A percentile compares a stretch with the other conserved stretches of the same genome.
phyloP scores from a whole-genome alignment of 2,888 invertebrate genomes.

The Acanthoscelides obtectus region DNA sequence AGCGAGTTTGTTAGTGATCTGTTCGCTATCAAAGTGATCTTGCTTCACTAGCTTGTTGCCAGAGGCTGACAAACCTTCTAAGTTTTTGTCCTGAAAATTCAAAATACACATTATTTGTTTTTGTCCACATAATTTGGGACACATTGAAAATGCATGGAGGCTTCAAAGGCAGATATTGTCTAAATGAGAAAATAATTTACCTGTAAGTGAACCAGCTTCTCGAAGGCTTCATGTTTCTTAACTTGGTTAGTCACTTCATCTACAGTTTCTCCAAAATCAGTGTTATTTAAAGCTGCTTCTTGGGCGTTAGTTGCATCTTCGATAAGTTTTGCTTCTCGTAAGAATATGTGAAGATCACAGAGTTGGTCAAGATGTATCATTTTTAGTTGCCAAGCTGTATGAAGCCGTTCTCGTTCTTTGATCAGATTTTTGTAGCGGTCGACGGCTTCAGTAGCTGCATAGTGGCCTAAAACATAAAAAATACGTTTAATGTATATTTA shows the following conservation, averaged over 20 bases:
- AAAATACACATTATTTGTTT: not conserved
- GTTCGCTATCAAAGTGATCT: constrained; percentile 84
- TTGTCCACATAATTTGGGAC: too few relatives aligned
- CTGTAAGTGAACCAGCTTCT: constrained; percentile 73
- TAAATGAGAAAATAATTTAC: not conserved
- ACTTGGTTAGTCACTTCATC: constrained; percentile 87
- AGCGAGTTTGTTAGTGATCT: constrained; percentile 69
- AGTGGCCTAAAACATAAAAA: constrained; percentile 55
- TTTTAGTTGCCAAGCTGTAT: constrained; percentile 82
- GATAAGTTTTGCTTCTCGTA: constrained; percentile 88
- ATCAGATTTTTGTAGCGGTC: constrained; percentile 73
- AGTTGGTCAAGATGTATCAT: constrained; percentile 86
- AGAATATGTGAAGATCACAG: constrained; percentile 90
- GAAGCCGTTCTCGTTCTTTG: constrained; percentile 73
- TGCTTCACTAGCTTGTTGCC: constrained; percentile 83
- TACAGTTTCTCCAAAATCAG: constrained; percentile 71
- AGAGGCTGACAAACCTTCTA: constrained; percentile 74
- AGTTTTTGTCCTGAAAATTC: constrained; percentile 72
- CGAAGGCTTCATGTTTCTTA: constrained; percentile 93
- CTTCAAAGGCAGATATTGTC: not conserved
- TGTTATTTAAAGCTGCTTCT: constrained; percentile 67
- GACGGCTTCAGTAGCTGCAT: constrained; percentile 71
- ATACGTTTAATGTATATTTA: not conserved
- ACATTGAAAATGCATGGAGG: too few relatives aligned
- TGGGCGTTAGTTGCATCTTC: constrained; percentile 85